A percentile compares a stretch with the other conserved stretches of the same genome.
Conservation (phyloP, 2,113 vertebrate species). For the Oreamnos americanus region DNA sequence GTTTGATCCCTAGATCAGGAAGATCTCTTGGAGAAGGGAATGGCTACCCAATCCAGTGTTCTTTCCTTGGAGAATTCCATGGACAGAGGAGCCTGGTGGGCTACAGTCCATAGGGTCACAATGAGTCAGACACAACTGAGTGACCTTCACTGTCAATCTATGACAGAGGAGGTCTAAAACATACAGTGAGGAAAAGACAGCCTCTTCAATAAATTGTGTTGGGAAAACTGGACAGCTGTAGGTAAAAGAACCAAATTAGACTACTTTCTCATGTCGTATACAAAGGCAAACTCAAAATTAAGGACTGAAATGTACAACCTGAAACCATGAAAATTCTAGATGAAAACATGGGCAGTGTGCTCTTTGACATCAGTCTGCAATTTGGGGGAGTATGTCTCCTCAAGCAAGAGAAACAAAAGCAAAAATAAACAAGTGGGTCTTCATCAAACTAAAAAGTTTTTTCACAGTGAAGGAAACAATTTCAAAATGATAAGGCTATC, state of each 20-base stretch:
- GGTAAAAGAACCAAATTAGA: neutral
- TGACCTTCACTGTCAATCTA: neutral
- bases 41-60: neutral
- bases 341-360: neutral
- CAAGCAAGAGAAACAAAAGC: neutral
- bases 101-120: neutral
- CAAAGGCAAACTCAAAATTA: neutral
- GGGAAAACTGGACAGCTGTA: neutral
- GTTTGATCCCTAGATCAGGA: neutral
- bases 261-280: neutral
- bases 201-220: neutral
- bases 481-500: neutral
- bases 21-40: neutral
- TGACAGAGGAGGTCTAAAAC: neutral
- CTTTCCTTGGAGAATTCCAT: neutral
- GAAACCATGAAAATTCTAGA: neutral
- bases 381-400: neutral
- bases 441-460: neutral
- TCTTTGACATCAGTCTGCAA: neutral
- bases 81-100: neutral
- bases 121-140: neutral
- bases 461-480: neutral
- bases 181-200: neutral
- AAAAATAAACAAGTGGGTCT: neutral
- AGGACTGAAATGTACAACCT: neutral